Evolutionary conservation across 2,888 invertebrate species (phyloP).

Genomic region (Ptilodon capucinus): DNA sequence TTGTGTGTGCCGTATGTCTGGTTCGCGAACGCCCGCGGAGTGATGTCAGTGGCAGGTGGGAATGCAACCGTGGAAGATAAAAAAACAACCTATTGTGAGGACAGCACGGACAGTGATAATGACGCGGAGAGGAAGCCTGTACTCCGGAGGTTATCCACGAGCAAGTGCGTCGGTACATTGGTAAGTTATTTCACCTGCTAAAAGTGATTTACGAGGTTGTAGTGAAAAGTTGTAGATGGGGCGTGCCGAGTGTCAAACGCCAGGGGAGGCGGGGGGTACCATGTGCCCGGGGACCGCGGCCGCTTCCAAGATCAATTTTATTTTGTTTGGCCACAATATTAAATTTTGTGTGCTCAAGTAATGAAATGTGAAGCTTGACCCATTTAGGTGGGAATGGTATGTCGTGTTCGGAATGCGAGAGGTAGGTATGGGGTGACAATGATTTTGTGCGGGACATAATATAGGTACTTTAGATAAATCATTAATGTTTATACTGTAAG

Average conservation of each 20-base stretch:
- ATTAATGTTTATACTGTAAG: conserved; percentile 26
- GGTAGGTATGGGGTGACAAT: conserved; percentile 41
- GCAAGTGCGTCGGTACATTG: conserved; percentile 90
- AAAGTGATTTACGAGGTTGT: conserved; percentile 11
- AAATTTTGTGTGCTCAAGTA: conserved; percentile 47
- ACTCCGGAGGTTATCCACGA: conserved; percentile 91
- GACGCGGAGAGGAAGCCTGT: conserved; percentile 91
- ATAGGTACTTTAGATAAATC: conserved; percentile 25
- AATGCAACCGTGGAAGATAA: conserved; percentile 55
- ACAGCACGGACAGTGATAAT: conserved; percentile 90
- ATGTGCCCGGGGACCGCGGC: conserved; percentile 59
- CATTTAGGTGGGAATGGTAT: conserved; percentile 43
- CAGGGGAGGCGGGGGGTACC: conserved; percentile 45
- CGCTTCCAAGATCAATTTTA: conserved; percentile 52
- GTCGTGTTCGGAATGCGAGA: conserved; percentile 31
- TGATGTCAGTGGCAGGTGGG: conserved; percentile 69
- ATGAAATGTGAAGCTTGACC: conserved; percentile 49
- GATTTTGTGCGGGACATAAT: conserved; percentile 33
- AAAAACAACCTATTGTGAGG: conserved; percentile 64
- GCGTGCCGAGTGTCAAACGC: conserved; percentile 66
- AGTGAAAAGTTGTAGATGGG: conserved; percentile 33
- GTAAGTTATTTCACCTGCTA: conserved; percentile 78
- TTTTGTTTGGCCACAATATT: conserved; percentile 44
- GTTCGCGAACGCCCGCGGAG: conserved; percentile 64
- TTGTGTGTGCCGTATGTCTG: conserved; percentile 61